phyloP scores from a whole-genome alignment of 2,888 invertebrate genomes.

The Andrena chrysosceles region DNA sequence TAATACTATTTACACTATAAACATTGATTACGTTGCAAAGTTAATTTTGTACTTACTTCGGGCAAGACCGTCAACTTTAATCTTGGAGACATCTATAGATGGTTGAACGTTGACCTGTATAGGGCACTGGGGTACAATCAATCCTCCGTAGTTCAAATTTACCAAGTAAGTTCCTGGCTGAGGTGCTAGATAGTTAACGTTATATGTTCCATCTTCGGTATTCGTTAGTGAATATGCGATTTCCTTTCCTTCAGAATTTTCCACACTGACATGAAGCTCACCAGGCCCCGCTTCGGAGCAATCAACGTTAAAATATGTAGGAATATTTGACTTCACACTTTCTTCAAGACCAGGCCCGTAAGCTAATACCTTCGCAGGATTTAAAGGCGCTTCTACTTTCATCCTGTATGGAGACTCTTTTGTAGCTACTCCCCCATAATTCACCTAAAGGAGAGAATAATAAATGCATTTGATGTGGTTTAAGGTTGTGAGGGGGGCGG shows the following conservation, averaged over 20 bases:
- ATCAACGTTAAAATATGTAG: slow-evolving; percentile 94
- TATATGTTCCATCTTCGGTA: slow-evolving; percentile 91
- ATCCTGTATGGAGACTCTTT: slow-evolving; percentile 94
- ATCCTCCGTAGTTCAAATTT: slow-evolving; percentile 91
- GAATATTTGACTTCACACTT: slow-evolving; percentile 90
- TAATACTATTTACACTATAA: too few species aligned
- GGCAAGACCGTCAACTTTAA: slow-evolving; percentile 94
- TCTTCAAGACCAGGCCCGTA: slow-evolving; percentile 95
- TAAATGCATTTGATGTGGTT: not conserved
- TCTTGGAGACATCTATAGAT: slow-evolving; percentile 92
- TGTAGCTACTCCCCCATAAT: slow-evolving; percentile 93
- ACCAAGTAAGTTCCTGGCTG: slow-evolving; percentile 88
- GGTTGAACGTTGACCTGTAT: slow-evolving; percentile 91
- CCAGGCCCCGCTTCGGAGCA: slow-evolving; percentile 94
- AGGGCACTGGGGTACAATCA: slow-evolving; percentile 91
- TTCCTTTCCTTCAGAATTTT: slow-evolving; percentile 86
- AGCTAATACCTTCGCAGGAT: slow-evolving; percentile 91
- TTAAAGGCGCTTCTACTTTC: slow-evolving; percentile 90
- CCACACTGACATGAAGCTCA: slow-evolving; percentile 87
- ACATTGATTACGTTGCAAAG: too few species aligned
- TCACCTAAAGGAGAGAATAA: slow-evolving; percentile 85
- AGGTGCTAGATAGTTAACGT: slow-evolving; percentile 89
- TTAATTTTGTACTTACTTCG: slow-evolving; percentile 90
- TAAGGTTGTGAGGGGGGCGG: too few species aligned
- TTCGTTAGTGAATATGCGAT: slow-evolving; percentile 90